A percentile compares a stretch with the other conserved stretches of the same genome.
Conservation (phyloP, 2,113 vertebrate genomes). For the Apteryx mantelli region DNA sequence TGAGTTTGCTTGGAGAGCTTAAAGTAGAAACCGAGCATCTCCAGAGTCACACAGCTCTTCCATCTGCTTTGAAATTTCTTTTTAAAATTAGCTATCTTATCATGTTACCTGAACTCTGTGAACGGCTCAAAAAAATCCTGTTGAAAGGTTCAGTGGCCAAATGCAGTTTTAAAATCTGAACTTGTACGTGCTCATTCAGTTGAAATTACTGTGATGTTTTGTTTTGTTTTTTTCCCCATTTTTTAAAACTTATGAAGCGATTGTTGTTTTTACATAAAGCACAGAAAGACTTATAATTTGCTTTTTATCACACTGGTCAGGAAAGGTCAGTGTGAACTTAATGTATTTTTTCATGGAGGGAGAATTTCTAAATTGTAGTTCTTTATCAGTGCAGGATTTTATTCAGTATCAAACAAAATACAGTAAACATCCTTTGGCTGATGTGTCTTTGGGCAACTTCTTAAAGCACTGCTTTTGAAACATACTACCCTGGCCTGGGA, state of each 20-base stretch:
- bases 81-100: neutral
- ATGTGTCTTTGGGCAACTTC: neutral
- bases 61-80: conserved; percentile 36
- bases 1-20: conserved; percentile 27
- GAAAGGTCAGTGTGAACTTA: conserved; percentile 43
- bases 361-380: conserved; percentile 12
- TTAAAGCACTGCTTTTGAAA: neutral
- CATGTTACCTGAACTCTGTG: neutral
- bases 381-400: conserved; percentile 14
- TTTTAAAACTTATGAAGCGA: neutral
- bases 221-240: neutral
- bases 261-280: neutral
- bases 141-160: neutral
- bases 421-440: conserved; percentile 47
- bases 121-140: neutral
- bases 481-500: neutral
- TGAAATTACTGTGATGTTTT: neutral
- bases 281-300: conserved; percentile 12
- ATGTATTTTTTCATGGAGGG: neutral
- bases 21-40: neutral
- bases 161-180: neutral
- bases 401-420: neutral
- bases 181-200: neutral
- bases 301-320: neutral
- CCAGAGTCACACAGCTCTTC: neutral